phyloP scores from a whole-genome alignment of 2,888 invertebrate genomes.

The Adelphocoris suturalis region DNA sequence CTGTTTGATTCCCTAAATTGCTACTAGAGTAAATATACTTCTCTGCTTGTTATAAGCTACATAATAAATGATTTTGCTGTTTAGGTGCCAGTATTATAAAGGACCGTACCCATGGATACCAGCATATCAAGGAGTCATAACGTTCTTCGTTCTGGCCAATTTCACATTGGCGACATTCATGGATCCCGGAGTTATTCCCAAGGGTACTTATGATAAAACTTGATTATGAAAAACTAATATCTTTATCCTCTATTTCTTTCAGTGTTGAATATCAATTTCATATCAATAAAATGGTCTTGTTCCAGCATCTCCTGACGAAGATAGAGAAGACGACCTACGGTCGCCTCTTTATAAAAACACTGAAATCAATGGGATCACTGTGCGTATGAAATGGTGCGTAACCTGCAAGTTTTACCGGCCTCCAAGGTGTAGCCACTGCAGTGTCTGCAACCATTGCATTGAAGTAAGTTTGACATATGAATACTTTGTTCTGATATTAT shows the following conservation, averaged over 20 bases:
- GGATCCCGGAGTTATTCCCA: slow-evolving; percentile 99
- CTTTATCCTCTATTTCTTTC: too few species aligned
- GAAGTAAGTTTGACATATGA: slow-evolving; percentile 83
- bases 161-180: slow-evolving; percentile 99
- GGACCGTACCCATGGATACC: slow-evolving; percentile 92
- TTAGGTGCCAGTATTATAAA: slow-evolving; percentile 93
- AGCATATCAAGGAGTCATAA: slow-evolving; percentile 95
- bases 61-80: too few species aligned
- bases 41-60: too few species aligned
- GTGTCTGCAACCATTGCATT: slow-evolving; percentile 99
- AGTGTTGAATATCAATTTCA: too few species aligned
- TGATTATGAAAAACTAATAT: too few species aligned
- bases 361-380: slow-evolving; percentile 98
- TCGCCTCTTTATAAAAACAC: slow-evolving; percentile 98
- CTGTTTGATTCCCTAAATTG: too few species aligned
- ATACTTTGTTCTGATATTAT: too few species aligned
- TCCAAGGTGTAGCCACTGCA: slow-evolving; percentile 99
- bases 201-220: slow-evolving; percentile 83
- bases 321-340: slow-evolving; percentile 97
- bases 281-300: neutral
- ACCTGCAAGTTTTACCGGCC: slow-evolving; percentile 99
- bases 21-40: too few species aligned
- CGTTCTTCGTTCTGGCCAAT: slow-evolving; percentile 98
- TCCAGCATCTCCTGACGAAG: slow-evolving; percentile 96
- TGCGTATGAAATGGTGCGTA: slow-evolving; percentile 99